phyloP scores from a whole-genome alignment of 2,113 vertebrate genomes.

The Okapia johnstoni region DNA sequence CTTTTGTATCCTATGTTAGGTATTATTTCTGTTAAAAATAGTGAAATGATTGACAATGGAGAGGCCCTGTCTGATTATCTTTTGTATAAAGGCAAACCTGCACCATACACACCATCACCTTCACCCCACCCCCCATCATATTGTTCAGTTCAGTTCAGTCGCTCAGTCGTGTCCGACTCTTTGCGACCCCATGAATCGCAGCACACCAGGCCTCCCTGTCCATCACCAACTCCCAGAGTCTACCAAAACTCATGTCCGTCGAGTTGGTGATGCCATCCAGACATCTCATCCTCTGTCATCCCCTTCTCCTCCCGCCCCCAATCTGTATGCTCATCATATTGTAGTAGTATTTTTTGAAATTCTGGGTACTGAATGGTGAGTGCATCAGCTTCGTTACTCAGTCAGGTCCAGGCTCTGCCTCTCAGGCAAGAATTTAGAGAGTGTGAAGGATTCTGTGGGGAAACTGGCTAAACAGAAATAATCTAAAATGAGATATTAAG shows the following conservation, averaged over 20 bases:
- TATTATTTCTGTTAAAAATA: background rate
- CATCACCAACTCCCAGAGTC: no score
- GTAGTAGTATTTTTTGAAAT: background rate
- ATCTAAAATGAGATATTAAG: background rate
- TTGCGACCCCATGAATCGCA: no score
- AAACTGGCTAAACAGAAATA: background rate
- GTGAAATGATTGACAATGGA: background rate
- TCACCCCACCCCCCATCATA: accelerated
- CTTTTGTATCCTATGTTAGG: background rate
- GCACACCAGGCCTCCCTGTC: no score
- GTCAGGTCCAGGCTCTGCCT: background rate
- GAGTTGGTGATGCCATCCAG: no score
- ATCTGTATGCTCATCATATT: no score
- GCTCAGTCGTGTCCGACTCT: no score
- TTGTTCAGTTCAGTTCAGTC: no score
- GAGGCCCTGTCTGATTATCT: background rate
- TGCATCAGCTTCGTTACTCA: background rate
- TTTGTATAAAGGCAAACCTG: background rate
- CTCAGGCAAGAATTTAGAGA: background rate
- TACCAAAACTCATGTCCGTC: no score
- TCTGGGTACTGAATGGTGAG: background rate
- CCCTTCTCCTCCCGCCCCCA: no score
- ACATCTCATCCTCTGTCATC: no score
- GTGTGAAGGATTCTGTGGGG: background rate
- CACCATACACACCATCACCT: background rate